phyloP scores from a whole-genome alignment of 2,888 invertebrate genomes.

The Drosophila subsilvestris region DNA sequence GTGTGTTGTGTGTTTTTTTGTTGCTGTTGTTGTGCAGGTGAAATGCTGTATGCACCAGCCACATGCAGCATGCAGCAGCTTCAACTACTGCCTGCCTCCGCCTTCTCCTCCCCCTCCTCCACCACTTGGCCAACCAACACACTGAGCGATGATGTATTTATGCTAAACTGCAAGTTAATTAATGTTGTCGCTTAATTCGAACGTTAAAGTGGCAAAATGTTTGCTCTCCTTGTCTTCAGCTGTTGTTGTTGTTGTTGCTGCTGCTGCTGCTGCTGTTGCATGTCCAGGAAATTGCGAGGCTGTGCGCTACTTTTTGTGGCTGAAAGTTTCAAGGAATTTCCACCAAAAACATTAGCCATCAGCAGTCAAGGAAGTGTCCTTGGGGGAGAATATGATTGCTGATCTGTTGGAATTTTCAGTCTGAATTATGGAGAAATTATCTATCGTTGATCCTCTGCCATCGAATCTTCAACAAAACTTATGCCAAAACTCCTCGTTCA shows the following conservation, averaged over 20 bases:
- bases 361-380: not conserved
- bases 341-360: not conserved
- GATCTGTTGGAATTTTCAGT: not conserved
- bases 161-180: slow-evolving; percentile 80
- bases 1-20: too few species aligned
- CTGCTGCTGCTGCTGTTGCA: slow-evolving; percentile 55
- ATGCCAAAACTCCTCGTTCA: too few species aligned
- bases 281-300: slow-evolving; percentile 58
- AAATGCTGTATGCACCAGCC: slow-evolving; percentile 39
- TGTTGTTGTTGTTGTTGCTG: slow-evolving; percentile 10
- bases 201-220: slow-evolving; percentile 75
- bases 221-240: slow-evolving; percentile 44
- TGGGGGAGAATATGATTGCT: not conserved
- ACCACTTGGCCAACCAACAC: slow-evolving; percentile 18
- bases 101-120: not conserved
- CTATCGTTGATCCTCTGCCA: not conserved
- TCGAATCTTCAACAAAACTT: not conserved
- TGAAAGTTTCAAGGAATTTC: not conserved
- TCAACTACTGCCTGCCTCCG: slow-evolving; percentile 13
- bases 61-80: slow-evolving; percentile 1
- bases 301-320: not conserved
- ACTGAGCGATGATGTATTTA: slow-evolving; percentile 78
- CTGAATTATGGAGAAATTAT: not conserved
- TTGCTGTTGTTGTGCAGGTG: slow-evolving; percentile 58
- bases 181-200: slow-evolving; percentile 78